These are phyloP conservation scores for Leptopterna dolabrata DNA, from an alignment of 2,888 invertebrate genomes.

Conservation along the genomic window DNA sequence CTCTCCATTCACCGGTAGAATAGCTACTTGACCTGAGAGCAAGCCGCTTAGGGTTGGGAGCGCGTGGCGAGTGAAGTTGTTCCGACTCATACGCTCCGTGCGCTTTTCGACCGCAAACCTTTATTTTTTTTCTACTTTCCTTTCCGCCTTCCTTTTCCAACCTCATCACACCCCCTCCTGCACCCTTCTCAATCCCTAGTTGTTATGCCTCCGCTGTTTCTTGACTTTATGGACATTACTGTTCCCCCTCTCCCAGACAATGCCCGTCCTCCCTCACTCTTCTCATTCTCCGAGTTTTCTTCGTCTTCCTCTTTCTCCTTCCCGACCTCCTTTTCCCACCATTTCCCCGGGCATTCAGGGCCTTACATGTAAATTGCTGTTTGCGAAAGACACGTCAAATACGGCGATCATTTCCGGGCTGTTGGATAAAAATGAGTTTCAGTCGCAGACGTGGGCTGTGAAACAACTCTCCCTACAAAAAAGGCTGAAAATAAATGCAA, in stretches of 20 bases:
- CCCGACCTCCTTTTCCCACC: too few relatives aligned
- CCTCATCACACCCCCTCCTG: not conserved
- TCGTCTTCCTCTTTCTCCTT: not conserved
- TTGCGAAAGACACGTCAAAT: not conserved
- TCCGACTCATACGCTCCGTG: not conserved
- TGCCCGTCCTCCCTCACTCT: not conserved
- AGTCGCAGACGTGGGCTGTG: too few relatives aligned
- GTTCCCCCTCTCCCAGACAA: not conserved
- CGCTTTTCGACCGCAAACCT: not conserved
- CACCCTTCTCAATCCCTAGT: too few relatives aligned
- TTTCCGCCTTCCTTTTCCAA: not conserved
- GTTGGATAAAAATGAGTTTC: not conserved
- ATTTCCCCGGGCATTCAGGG: not conserved
- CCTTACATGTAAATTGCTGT: constrained; percentile 13
- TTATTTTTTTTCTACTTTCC: not conserved
- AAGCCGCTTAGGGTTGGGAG: not conserved
- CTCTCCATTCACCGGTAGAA: not conserved
- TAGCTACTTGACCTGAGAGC: constrained; percentile 1
- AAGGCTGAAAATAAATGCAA: too few relatives aligned
- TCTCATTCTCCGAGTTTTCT: not conserved
- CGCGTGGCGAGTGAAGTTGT: not conserved
- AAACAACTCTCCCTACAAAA: too few relatives aligned
- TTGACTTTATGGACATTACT: not conserved
- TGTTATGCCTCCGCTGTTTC: constrained; percentile 11
- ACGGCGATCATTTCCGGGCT: not conserved